Percentiles rank a stretch among this genome's conserved stretches.
Evolutionary conservation across 2,888 invertebrate genomes (phyloP).

Genomic region (Xylocampa areola): DNA sequence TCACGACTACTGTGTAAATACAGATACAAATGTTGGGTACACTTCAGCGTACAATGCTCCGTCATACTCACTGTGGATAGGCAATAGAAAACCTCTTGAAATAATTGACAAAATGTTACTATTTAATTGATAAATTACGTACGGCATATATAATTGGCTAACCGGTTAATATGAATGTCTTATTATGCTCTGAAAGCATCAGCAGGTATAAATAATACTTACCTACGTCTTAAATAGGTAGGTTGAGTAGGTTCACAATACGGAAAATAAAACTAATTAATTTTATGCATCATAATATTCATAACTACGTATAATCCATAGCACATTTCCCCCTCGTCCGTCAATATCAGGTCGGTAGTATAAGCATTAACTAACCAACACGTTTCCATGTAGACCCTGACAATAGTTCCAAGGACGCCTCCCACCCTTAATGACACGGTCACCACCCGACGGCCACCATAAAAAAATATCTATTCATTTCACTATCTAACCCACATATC

Average conservation of each 20-base stretch:
- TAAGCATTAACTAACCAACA: constrained; percentile 17
- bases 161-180: too few relatives aligned
- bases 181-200: too few relatives aligned
- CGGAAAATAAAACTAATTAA: constrained; percentile 37
- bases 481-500: constrained; percentile 59
- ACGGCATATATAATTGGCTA: too few relatives aligned
- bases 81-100: not conserved
- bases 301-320: constrained; percentile 26
- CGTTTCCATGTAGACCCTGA: constrained; percentile 62
- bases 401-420: constrained; percentile 63
- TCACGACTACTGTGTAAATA: not conserved
- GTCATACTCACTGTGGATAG: not conserved
- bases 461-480: constrained; percentile 57
- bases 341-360: constrained; percentile 34
- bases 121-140: too few relatives aligned
- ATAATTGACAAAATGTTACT: not conserved
- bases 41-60: not conserved
- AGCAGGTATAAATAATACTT: too few relatives aligned
- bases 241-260: constrained; percentile 21
- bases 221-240: too few relatives aligned
- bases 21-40: not conserved
- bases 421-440: constrained; percentile 62
- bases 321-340: constrained; percentile 34
- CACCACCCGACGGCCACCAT: constrained; percentile 38
- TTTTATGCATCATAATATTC: constrained; percentile 35